A percentile compares a stretch with the other conserved stretches of the same genome.
phyloP scores from a whole-genome alignment of 2,888 invertebrate genomes.

The Neelides folsomi region DNA sequence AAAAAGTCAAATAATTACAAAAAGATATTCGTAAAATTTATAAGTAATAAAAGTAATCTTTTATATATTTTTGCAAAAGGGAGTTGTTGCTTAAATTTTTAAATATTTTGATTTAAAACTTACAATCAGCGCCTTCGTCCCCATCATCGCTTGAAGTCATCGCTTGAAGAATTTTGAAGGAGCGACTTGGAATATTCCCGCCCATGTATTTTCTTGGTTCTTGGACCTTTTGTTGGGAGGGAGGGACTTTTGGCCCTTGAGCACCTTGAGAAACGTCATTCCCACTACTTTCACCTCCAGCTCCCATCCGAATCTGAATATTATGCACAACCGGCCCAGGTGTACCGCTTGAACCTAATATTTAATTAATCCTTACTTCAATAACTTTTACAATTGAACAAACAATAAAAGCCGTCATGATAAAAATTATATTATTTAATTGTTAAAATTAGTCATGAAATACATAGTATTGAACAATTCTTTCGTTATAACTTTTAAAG shows the following conservation, averaged over 20 bases:
- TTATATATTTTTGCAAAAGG: not conserved
- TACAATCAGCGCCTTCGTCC: slow-evolving; percentile 39
- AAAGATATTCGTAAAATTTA: not conserved
- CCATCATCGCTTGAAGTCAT: slow-evolving; percentile 56
- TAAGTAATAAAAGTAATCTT: too few species aligned
- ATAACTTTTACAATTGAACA: not conserved
- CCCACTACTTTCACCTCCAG: slow-evolving; percentile 3
- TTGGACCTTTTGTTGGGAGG: slow-evolving; percentile 50
- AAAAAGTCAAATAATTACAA: too few species aligned
- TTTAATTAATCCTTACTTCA: not conserved
- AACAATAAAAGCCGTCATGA: not conserved
- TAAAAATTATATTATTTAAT: not conserved
- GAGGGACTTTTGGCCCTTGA: slow-evolving; percentile 40
- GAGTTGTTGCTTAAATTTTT: not conserved
- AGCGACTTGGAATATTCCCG: slow-evolving; percentile 64
- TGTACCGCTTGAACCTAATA: slow-evolving; percentile 2
- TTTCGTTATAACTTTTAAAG: too few species aligned
- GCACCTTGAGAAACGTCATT: not conserved
- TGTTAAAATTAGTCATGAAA: too few species aligned
- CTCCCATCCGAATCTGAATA: slow-evolving; percentile 28
- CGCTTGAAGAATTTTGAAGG: slow-evolving; percentile 64
- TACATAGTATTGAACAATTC: too few species aligned
- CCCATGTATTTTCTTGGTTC: slow-evolving; percentile 62
- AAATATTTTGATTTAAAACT: slow-evolving; percentile 14
- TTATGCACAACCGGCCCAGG: slow-evolving; percentile 15